Percentiles rank a stretch among this genome's conserved stretches.
Conservation (phyloP, 2,113 vertebrate species). For the Zosterops borbonicus region DNA sequence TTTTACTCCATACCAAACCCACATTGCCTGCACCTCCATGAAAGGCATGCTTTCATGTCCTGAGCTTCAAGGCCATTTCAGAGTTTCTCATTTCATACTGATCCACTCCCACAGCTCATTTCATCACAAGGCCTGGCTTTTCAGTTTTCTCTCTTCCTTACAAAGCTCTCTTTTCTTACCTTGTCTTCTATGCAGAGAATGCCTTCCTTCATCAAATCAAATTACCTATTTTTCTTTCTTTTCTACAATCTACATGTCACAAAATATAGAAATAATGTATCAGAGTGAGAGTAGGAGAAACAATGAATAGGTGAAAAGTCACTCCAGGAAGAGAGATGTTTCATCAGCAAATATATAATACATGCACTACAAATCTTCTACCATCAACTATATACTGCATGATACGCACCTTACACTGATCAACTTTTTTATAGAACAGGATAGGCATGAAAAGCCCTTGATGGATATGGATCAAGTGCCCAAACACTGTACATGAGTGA, state of each 20-base stretch:
- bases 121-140: background rate
- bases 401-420: background rate
- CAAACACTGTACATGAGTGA: conserved; percentile 10
- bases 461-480: background rate
- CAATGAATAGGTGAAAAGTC: background rate
- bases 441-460: background rate
- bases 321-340: background rate
- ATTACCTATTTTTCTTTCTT: background rate
- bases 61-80: conserved; percentile 17
- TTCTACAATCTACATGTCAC: background rate
- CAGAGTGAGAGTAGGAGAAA: background rate
- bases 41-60: background rate
- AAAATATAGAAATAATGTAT: background rate
- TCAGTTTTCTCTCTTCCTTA: background rate
- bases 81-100: background rate
- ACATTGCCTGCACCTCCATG: background rate
- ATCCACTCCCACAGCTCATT: background rate
- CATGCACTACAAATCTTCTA: background rate
- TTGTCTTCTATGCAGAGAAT: background rate
- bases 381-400: background rate
- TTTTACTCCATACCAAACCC: background rate
- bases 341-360: background rate
- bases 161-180: conserved; percentile 2
- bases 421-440: background rate
- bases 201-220: background rate